phyloP scores from a whole-genome alignment of 2,888 invertebrate species.

The Sturmia bella region DNA sequence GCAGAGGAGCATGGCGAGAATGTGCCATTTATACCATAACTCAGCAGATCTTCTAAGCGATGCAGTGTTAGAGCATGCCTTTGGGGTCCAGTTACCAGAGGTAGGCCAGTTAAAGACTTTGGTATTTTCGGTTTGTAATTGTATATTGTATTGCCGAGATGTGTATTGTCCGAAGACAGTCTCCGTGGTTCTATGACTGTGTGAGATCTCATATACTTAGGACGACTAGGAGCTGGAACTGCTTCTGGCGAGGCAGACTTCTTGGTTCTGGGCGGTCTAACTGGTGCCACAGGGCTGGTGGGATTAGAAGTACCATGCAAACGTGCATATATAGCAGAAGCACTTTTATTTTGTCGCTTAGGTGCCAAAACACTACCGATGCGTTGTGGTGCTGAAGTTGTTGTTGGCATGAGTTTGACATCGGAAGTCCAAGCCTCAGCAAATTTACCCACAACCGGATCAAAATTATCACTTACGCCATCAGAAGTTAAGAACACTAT shows the following conservation, averaged over 20 bases:
- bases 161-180: constrained; percentile 69
- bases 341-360: constrained; percentile 81
- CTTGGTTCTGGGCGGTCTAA: constrained; percentile 75
- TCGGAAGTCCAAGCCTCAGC: constrained; percentile 84
- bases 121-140: constrained; percentile 78
- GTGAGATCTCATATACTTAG: constrained; percentile 82
- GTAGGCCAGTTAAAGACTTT: constrained; percentile 84
- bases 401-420: constrained; percentile 74
- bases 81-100: constrained; percentile 88
- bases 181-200: constrained; percentile 81
- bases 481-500: constrained; percentile 94
- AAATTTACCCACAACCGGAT: constrained; percentile 94
- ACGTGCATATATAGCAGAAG: constrained; percentile 79
- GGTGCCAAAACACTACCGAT: constrained; percentile 75
- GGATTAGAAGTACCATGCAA: constrained; percentile 73
- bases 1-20: constrained; percentile 85
- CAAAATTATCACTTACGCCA: constrained; percentile 94
- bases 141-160: constrained; percentile 46
- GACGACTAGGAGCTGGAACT: constrained; percentile 78
- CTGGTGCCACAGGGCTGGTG: constrained; percentile 69
- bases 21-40: constrained; percentile 86
- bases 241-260: constrained; percentile 72
- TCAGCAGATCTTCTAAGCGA: constrained; percentile 88
- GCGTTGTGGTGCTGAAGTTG: constrained; percentile 47
- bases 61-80: constrained; percentile 89